A percentile compares a stretch with the other conserved stretches of the same genome.
Conservation (phyloP, 1,140 invertebrate genomes). For the Lanistes nyassanus region DNA sequence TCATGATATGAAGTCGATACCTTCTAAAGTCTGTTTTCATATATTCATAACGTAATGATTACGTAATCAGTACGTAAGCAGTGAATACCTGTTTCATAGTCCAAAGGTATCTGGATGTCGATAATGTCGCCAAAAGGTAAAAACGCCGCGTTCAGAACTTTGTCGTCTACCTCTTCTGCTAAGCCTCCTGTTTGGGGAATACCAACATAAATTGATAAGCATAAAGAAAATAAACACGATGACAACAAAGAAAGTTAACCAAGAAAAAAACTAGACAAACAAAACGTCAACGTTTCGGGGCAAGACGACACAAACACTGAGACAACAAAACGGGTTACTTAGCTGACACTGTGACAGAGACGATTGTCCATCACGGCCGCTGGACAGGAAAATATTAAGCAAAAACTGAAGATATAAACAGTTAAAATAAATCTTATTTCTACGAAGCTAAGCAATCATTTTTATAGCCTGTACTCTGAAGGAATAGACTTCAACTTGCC, state of each 20-base stretch:
- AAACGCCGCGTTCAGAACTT: conserved; percentile 94
- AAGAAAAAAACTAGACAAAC: conserved; percentile 7
- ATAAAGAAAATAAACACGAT: too few relatives aligned
- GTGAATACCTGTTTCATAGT: conserved; percentile 84
- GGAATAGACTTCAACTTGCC: conserved; percentile 45
- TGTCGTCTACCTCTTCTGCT: conserved; percentile 97
- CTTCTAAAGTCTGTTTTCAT: too few relatives aligned
- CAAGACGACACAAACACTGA: too few relatives aligned
- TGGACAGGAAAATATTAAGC: too few relatives aligned
- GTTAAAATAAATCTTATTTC: background rate
- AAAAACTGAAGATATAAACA: background rate
- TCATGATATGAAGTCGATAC: background rate
- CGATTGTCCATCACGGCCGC: too few relatives aligned
- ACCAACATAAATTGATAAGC: background rate
- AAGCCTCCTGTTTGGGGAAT: conserved; percentile 79
- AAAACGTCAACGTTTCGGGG: conserved; percentile 34
- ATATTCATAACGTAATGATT: too few relatives aligned
- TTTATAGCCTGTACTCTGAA: background rate
- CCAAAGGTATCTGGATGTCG: conserved; percentile 96
- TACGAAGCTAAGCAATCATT: too few relatives aligned
- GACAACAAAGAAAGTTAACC: too few relatives aligned
- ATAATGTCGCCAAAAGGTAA: conserved; percentile 98
- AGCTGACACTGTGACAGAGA: too few relatives aligned
- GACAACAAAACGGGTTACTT: too few relatives aligned
- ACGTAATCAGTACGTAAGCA: too few relatives aligned